phyloP scores from a whole-genome alignment of 2,888 invertebrate species.

The Dione vanillae region DNA sequence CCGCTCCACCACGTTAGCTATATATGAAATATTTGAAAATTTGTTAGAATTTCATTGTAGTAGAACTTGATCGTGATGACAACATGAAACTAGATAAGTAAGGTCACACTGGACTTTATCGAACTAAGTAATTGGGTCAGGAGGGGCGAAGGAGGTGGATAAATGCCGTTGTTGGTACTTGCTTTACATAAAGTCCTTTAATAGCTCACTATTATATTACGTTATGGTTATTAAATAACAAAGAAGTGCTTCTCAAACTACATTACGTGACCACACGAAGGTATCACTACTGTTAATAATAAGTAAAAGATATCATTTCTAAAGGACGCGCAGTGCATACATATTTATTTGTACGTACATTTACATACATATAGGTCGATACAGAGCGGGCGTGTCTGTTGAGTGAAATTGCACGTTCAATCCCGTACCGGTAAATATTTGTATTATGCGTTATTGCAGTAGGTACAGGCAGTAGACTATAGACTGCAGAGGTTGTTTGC shows the following conservation, averaged over 20 bases:
- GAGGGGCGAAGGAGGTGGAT: background rate
- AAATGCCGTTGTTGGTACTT: background rate
- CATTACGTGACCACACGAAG: background rate
- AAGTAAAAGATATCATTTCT: background rate
- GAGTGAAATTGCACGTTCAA: constrained; percentile 3
- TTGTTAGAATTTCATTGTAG: background rate
- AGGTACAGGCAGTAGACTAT: background rate
- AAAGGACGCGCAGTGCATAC: background rate
- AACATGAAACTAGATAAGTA: constrained; percentile 2
- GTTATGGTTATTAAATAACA: constrained; percentile 17
- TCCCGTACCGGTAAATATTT: constrained; percentile 11
- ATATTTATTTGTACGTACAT: background rate
- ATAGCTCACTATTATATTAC: background rate
- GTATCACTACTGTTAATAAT: background rate
- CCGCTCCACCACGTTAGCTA: background rate
- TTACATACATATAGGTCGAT: background rate
- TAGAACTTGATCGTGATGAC: background rate
- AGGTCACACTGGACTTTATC: constrained; percentile 6
- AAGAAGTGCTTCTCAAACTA: background rate
- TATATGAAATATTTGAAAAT: background rate
- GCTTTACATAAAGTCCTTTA: background rate
- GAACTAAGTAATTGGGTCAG: constrained; percentile 7
- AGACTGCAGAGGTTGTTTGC: background rate
- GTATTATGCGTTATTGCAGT: constrained; percentile 7
- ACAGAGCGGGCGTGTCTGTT: background rate